Conservation (phyloP, 2,797 vertebrate genomes). For the Sternotherus odoratus region DNA sequence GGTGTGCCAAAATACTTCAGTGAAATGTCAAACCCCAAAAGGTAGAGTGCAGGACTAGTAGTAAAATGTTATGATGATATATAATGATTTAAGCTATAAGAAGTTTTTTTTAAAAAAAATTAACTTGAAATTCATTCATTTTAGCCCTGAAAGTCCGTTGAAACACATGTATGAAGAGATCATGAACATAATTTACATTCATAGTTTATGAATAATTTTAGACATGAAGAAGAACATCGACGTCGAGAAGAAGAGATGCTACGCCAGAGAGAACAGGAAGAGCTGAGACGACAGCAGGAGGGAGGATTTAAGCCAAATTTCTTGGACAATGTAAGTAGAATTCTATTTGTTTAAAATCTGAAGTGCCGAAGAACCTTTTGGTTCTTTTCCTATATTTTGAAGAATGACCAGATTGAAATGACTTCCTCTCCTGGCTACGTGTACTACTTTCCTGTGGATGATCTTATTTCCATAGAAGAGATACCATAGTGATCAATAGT, state of each 20-base stretch:
- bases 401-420: not conserved
- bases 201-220: conserved; percentile 68
- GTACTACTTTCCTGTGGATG: not conserved
- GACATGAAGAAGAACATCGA: conserved; percentile 94
- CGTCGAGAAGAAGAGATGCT: conserved; percentile 94
- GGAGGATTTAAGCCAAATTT: conserved; percentile 93
- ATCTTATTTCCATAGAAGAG: not conserved
- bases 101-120: not conserved
- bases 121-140: not conserved
- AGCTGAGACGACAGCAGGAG: conserved; percentile 89
- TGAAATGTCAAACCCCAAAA: not conserved
- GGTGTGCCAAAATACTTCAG: not conserved
- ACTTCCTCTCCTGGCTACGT: not conserved
- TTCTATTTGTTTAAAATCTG: not conserved
- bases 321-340: conserved; percentile 92
- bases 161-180: not conserved
- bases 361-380: not conserved
- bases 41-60: not conserved
- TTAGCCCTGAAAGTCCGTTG: not conserved
- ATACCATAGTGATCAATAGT: not conserved
- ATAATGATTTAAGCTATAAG: not conserved
- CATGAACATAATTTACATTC: not conserved
- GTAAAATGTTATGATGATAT: not conserved
- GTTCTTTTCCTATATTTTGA: not conserved
- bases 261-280: conserved; percentile 93